Base-by-base conservation (phyloP, 2,113 vertebrate genomes). In the Poeciliopsis retropinna region DNA sequence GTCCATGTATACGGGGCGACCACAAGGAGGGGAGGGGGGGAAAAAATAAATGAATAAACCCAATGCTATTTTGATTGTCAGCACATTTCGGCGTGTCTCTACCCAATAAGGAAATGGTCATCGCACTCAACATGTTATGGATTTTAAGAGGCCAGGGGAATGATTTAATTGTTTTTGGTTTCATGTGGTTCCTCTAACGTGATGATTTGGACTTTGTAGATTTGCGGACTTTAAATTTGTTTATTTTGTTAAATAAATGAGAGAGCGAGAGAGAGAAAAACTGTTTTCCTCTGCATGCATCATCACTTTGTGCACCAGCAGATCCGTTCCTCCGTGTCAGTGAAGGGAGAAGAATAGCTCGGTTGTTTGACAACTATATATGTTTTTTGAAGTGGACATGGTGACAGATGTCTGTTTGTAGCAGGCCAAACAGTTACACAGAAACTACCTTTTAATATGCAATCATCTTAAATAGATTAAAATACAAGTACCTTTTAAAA, bases 21-120 rank as follows among this genome's bases (percentile, higher is more conserved):
- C 84, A 81, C 51, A 57, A 57, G 84, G 76, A 90, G 85, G 82
- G 69, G 89, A 37, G 34, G 34, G 34, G 34, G 2, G 10, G 2
- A 12, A 12, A 12, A 37, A 37, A 37, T 3, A 37, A 37, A 37
- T 37, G 90, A 92, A 93, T 89, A 90, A 89, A 90, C 86, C 82
- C 72, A 89, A 85, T 72, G 76, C 83, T 87, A 83, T 89, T 92
- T 86, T 83, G 90, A 89, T 80, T 88, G 89, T 92, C 87, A 85
- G 89, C 88, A 86, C 87, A 87, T 90, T 93, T 89, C 78, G 87
- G 67, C 87, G 51, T 78, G 69, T 83, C 68, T 80, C 71, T 37
- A 44, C 67, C 70, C 65, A 83, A 80, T 9, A 79, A 88, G 87
- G 85, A 88, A 92, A 90, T 76, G 15, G 90, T 89, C 87, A 91